A percentile compares a stretch with the other conserved stretches of the same genome.
These are phyloP conservation scores for Theretra japonica DNA, from an alignment of 2,888 invertebrate genomes.

Conservation along the genomic window DNA sequence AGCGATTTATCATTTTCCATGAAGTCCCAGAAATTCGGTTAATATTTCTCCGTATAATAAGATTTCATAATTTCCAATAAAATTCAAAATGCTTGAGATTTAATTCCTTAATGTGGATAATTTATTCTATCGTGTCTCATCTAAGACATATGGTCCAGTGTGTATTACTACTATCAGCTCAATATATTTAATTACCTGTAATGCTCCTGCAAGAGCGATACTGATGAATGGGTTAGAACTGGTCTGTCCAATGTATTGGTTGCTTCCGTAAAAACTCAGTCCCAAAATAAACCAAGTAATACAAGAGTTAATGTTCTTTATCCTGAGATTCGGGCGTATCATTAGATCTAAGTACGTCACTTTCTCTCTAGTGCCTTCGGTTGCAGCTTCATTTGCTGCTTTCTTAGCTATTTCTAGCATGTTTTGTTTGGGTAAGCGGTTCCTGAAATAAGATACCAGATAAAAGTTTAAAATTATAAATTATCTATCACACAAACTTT, in stretches of 20 bases:
- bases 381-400: conserved; percentile 55
- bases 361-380: conserved; percentile 49
- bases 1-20: no score
- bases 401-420: conserved; percentile 55
- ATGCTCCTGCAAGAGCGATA: conserved; percentile 84
- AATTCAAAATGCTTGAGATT: no score
- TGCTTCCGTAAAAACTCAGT: conserved; percentile 91
- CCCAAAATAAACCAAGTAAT: conserved; percentile 91
- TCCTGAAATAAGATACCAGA: conserved; percentile 53
- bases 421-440: conserved; percentile 68
- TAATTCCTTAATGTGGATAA: no score
- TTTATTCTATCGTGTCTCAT: no score
- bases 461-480: no score
- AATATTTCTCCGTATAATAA: no score
- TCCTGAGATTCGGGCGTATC: conserved; percentile 78
- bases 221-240: conserved; percentile 91
- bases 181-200: conserved; percentile 50
- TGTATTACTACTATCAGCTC: no score
- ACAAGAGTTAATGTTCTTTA: conserved; percentile 86
- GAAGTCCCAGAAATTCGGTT: no score
- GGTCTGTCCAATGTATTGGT: conserved; percentile 90
- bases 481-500: no score
- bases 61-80: no score
- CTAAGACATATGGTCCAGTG: no score
- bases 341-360: conserved; percentile 86